Base-by-base conservation (phyloP, 2,888 invertebrate genomes). In the Protophormia terraenovae region DNA sequence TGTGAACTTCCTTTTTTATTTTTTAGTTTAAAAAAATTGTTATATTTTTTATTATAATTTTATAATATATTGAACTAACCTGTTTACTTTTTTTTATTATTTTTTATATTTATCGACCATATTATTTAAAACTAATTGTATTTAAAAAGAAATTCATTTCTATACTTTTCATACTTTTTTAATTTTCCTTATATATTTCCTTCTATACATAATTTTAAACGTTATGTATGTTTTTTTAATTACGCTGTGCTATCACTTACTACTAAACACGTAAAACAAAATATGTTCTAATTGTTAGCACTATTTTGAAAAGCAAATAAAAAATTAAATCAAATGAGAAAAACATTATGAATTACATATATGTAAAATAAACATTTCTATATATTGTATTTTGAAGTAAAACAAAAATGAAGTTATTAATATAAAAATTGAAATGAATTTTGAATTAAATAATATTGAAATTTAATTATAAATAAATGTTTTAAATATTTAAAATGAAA, bases 331-430 rank as follows among this genome's bases (percentile, higher is more conserved):
- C 35, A 35, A 35, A 35, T 4, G 16, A 69, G 67, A 32, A 76
- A 64, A 27, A 79, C n/a, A n/a, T 64, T 60, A 64, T 19, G 38
- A 24, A 83, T 73, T 71, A 75, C 75, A 14, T 84, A 27, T 62
- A 47, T 79, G 78, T 78, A 78, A 32, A 73, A 47, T 38, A 71
- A 77, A 38, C 55, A 77, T 69, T 67, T 69, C 35, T 73, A 83
- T 47, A 62, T 71, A 62, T 14, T 80, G 55, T 69, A 79, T 64
- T 71, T 64, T 64, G 29, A 53, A 64, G 12, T 24, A 77, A 38
- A 72, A 82, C 24, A 19, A 55, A 58, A 45, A 24, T 35, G 32
- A 47, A 50, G 16, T 79, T 67, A 41, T 64, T 38, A 53, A 71
- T 22, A 35, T 22, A 71, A n/a, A n/a, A 71, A 71, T 22, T 5